These are phyloP conservation scores for Drosophila pseudotalamancana DNA, from an alignment of 2,888 invertebrate genomes.

Conservation along the genomic window DNA sequence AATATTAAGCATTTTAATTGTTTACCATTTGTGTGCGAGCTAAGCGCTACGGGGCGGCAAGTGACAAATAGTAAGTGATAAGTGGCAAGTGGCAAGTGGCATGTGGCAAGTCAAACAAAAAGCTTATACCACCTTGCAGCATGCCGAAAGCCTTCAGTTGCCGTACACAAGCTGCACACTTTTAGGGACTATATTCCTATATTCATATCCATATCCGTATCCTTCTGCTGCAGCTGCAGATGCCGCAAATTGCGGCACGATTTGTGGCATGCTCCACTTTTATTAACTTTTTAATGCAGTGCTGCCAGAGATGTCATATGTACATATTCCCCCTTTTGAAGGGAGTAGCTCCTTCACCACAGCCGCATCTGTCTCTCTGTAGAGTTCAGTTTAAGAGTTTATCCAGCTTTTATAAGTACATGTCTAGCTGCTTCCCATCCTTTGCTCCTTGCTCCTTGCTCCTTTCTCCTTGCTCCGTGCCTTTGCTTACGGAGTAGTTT, in stretches of 20 bases:
- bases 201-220: slow-evolving; percentile 58
- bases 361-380: background rate
- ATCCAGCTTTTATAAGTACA: slow-evolving; percentile 72
- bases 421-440: slow-evolving; percentile 61
- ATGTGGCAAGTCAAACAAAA: slow-evolving; percentile 63
- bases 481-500: slow-evolving; percentile 41
- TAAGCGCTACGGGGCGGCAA: slow-evolving; percentile 10
- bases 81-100: slow-evolving; percentile 1
- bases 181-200: slow-evolving; percentile 39
- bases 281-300: slow-evolving; percentile 80
- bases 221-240: slow-evolving; percentile 66
- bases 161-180: slow-evolving; percentile 8
- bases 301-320: slow-evolving; percentile 32
- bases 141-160: slow-evolving; percentile 35
- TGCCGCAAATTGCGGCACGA: slow-evolving; percentile 77
- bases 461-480: background rate
- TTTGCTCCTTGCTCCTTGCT: background rate
- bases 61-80: too few species aligned
- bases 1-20: slow-evolving; percentile 66
- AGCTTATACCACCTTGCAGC: slow-evolving; percentile 66
- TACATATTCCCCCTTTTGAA: background rate
- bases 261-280: slow-evolving; percentile 79
- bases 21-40: slow-evolving; percentile 53
- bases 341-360: background rate
- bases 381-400: slow-evolving; percentile 56